Conservation (phyloP, 2,113 vertebrate genomes). For the Syngnathoides biaculeatus region DNA sequence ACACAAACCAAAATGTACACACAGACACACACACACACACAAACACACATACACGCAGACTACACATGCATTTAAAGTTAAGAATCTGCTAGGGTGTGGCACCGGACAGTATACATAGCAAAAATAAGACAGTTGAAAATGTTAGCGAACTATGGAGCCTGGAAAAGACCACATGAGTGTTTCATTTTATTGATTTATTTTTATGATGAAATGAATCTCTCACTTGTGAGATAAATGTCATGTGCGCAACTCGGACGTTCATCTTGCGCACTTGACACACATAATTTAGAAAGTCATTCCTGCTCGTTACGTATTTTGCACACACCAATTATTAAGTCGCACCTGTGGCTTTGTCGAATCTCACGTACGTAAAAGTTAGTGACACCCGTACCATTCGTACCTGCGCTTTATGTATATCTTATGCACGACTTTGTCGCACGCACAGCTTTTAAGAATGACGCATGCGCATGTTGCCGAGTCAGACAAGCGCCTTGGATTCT, state of each 20-base stretch:
- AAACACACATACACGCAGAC: constrained; percentile 21
- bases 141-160: neutral
- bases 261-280: too few relatives aligned
- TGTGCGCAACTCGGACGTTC: too few relatives aligned
- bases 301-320: too few relatives aligned
- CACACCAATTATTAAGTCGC: too few relatives aligned
- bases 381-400: neutral
- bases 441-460: too few relatives aligned
- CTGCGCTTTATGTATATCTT: neutral
- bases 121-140: constrained; percentile 34
- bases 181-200: neutral
- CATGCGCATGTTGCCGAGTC: neutral
- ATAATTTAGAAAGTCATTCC: too few relatives aligned
- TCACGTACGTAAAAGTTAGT: too few relatives aligned
- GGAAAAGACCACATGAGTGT: neutral
- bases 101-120: constrained; percentile 29
- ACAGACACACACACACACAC: constrained; percentile 22
- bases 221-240: too few relatives aligned
- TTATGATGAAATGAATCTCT: too few relatives aligned
- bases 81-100: neutral
- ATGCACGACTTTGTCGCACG: too few relatives aligned
- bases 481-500: too few relatives aligned
- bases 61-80: constrained; percentile 34
- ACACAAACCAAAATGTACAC: constrained; percentile 26
- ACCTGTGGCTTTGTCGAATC: too few relatives aligned